Conservation (phyloP, 35 echinoderm and acorn worm species). For the Nesometra sesokonis region DNA sequence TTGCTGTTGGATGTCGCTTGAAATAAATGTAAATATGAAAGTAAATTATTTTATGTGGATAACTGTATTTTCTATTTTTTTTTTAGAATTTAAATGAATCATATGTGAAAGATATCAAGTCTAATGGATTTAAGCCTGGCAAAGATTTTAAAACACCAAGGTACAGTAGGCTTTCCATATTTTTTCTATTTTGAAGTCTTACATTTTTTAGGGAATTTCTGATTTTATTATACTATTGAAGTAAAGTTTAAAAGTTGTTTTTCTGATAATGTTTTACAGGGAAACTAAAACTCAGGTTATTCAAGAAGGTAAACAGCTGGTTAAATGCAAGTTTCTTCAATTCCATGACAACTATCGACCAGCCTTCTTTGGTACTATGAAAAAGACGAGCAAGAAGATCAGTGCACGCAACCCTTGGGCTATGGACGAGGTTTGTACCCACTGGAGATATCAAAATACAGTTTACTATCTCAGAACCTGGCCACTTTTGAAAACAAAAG, state of each 20-base stretch:
- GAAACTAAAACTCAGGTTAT: constrained; percentile 14
- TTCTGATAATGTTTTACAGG: constrained; percentile 16
- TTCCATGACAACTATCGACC: constrained; percentile 95
- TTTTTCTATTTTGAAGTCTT: background rate
- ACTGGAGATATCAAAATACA: too few species aligned
- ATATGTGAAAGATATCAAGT: constrained; percentile 19
- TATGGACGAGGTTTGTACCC: constrained; percentile 79
- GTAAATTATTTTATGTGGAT: too few species aligned
- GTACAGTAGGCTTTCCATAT: background rate
- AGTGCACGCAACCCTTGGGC: constrained; percentile 45
- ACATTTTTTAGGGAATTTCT: background rate
- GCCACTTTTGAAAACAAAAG: too few species aligned
- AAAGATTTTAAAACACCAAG: constrained; percentile 5
- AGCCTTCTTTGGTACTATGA: constrained; percentile 81
- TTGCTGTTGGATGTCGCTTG: too few species aligned
- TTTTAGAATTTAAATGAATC: background rate
- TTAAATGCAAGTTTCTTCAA: constrained; percentile 74
- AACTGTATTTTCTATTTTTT: too few species aligned
- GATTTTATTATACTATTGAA: background rate
- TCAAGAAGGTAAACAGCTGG: background rate
- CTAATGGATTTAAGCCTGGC: background rate
- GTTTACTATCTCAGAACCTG: too few species aligned
- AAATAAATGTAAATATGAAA: too few species aligned
- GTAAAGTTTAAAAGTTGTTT: constrained; percentile 4
- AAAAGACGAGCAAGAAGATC: constrained; percentile 28